phyloP scores from a whole-genome alignment of 2,888 invertebrate genomes.

The Pherbina coryleti region DNA sequence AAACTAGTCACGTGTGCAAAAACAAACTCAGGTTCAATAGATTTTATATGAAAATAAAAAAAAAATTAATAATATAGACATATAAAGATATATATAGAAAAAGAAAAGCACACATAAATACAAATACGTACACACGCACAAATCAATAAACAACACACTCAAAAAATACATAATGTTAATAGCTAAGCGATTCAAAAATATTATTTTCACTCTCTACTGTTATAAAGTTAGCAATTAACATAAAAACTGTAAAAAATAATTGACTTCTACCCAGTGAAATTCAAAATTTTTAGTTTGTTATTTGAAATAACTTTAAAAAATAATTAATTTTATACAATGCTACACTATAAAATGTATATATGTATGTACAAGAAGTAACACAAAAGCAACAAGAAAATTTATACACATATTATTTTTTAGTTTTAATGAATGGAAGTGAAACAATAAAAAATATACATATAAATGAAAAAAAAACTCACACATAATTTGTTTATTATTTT shows the following conservation, averaged over 20 bases:
- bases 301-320: constrained; percentile 62
- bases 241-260: constrained; percentile 21
- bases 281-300: constrained; percentile 59
- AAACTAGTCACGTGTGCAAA: constrained; percentile 47
- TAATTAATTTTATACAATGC: neutral
- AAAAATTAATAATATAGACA: constrained; percentile 18
- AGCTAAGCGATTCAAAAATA: constrained; percentile 1
- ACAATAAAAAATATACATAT: constrained; percentile 31
- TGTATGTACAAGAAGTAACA: constrained; percentile 11
- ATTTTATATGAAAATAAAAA: constrained; percentile 37
- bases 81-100: neutral
- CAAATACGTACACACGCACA: neutral
- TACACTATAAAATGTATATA: constrained; percentile 11
- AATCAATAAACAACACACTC: neutral
- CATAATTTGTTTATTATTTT: constrained; percentile 27
- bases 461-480: constrained; percentile 33
- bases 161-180: constrained; percentile 13
- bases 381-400: constrained; percentile 7
- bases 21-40: constrained; percentile 51
- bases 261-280: constrained; percentile 37
- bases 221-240: neutral
- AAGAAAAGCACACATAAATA: constrained; percentile 5
- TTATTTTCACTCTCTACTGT: constrained; percentile 19
- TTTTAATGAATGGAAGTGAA: constrained; percentile 34
- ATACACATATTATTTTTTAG: constrained; percentile 35